Base-by-base conservation (phyloP, 2,888 invertebrate genomes). In the Amphipoea oculea region DNA sequence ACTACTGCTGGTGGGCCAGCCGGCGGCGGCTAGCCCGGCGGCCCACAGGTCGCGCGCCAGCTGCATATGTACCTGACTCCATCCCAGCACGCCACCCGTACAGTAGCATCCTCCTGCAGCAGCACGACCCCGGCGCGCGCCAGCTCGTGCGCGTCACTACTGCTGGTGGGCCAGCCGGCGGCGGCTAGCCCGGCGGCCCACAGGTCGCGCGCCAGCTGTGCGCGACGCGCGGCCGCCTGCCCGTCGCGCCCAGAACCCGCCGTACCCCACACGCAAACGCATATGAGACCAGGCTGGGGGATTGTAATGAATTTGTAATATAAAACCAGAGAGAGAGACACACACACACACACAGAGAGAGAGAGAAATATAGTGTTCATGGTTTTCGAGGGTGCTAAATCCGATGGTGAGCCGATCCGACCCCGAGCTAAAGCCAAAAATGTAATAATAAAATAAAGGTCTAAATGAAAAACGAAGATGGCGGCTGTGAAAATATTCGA, bases 111-210 rank as follows among this genome's bases (percentile, higher is more conserved):
- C 14, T 93, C 93, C n/a, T 90, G 92, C 48, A 88, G 90, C 65
- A 95, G 76, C 45, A 94, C 92, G 1, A 94, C 70, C 0, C 82
- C 88, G 0, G 95, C 92, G 0, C 88, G 85, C 3, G 90, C 84
- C 75, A 92, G 72, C 23, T 95, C 94, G 81, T 92, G 94, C 0
- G 93, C 93, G 62, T 93, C 94, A 45, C 45, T 45, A 45, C 45
- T 12, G 29, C 92, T 23, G 48, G 72, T 6, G 57, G 84, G 92
- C 81, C 92, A 79, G 14, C 23, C 69, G 68, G 81, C 81, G 1
- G 79, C 65, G 0, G 62, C 45, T 86, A 90, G 75, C 1, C 98
- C 98, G 1, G 97, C 97, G 0, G 97, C 95, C 98, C 99, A 99
- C 20, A 99, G 96, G 68, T 98, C 93, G 0, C 91, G 86, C 3